phyloP scores from a whole-genome alignment of 2,113 vertebrate species.

The Gadus macrocephalus region DNA sequence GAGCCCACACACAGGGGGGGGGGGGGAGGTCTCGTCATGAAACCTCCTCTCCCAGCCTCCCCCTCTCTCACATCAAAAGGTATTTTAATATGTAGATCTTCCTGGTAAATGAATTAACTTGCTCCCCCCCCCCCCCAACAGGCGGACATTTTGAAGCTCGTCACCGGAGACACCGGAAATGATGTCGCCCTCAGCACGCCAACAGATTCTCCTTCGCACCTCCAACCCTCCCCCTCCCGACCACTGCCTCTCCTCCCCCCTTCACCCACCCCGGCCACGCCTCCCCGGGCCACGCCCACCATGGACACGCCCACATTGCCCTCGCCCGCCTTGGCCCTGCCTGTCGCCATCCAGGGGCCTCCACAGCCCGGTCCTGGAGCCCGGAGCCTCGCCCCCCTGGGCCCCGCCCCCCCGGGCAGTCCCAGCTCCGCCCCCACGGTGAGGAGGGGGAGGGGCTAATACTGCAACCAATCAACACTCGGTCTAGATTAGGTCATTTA shows the following conservation, averaged over 20 bases:
- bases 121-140: constrained; percentile 30
- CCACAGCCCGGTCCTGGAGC: background rate
- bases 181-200: constrained; percentile 19
- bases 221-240: constrained; percentile 50
- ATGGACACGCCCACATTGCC: background rate
- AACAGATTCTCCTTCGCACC: constrained; percentile 53
- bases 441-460: constrained; percentile 15
- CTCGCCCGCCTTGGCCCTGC: background rate
- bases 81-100: too few relatives aligned
- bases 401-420: constrained; percentile 41
- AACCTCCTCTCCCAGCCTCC: too few relatives aligned
- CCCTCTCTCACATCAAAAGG: too few relatives aligned
- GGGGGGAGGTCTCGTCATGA: too few relatives aligned
- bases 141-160: constrained; percentile 77
- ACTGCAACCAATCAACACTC: too few relatives aligned
- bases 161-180: constrained; percentile 75
- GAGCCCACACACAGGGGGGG: constrained; percentile 41
- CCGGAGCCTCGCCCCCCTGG: background rate
- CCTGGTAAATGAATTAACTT: too few relatives aligned
- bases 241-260: constrained; percentile 7
- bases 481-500: too few relatives aligned
- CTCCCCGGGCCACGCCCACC: background rate
- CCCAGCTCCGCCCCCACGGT: constrained; percentile 63
- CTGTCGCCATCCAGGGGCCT: background rate
- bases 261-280: too few relatives aligned